Percentiles rank a stretch among this genome's conserved stretches.
These are phyloP conservation scores for Gymnoscopelus braueri DNA, from an alignment of 2,797 vertebrate genomes.

Conservation along the genomic window DNA sequence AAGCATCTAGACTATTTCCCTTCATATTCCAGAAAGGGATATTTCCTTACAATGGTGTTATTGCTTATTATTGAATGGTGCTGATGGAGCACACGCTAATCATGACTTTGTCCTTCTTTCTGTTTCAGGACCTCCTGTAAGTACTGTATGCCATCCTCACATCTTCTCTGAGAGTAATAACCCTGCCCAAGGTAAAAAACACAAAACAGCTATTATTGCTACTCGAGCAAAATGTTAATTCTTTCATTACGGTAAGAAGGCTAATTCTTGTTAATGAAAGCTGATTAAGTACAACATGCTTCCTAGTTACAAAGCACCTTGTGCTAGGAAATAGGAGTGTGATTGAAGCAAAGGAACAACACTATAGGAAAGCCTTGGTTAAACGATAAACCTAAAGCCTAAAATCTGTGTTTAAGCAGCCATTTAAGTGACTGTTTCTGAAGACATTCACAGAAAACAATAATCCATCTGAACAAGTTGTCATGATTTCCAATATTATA, in stretches of 20 bases:
- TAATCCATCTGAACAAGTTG: neutral
- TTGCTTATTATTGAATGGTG: conserved; percentile 8
- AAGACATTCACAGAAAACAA: conserved; percentile 5
- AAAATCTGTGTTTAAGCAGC: neutral
- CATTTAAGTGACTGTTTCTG: conserved; percentile 25
- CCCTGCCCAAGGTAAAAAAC: conserved; percentile 63
- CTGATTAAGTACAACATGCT: no score
- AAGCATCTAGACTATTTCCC: conserved; percentile 1
- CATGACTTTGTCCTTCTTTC: conserved; percentile 45
- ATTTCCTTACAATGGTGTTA: conserved; percentile 38
- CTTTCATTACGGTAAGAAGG: no score
- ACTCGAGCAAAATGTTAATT: neutral
- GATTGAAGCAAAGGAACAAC: neutral
- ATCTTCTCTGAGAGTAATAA: conserved; percentile 47
- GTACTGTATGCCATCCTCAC: conserved; percentile 78
- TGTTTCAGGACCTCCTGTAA: conserved; percentile 96
- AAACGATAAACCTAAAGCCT: neutral
- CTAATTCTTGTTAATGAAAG: no score
- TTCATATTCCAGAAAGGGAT: conserved; percentile 27
- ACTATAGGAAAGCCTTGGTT: neutral
- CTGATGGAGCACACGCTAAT: conserved; percentile 53
- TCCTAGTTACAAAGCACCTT: no score
- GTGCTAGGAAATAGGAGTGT: no score
- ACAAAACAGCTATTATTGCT: neutral
- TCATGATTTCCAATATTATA: neutral